phyloP scores from a whole-genome alignment of 2,888 invertebrate genomes.

The Chloroclysta siterata region DNA sequence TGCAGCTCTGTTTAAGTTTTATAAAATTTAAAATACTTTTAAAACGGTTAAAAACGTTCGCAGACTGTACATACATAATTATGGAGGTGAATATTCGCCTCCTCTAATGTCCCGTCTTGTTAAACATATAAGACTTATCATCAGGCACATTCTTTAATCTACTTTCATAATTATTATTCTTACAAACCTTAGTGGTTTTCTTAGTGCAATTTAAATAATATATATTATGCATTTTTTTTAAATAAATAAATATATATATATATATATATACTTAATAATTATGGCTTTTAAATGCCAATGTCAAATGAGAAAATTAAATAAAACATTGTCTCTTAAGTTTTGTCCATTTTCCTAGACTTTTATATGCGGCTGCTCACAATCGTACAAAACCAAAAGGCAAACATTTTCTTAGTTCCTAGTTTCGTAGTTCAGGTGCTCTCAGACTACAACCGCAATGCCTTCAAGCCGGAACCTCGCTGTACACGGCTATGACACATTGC shows the following conservation, averaged over 20 bases:
- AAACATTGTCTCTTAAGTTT: too few relatives aligned
- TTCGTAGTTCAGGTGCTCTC: slow-evolving; percentile 1
- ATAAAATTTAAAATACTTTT: not conserved
- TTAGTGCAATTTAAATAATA: too few relatives aligned
- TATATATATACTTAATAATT: too few relatives aligned
- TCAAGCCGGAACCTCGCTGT: slow-evolving; percentile 20
- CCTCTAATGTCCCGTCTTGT: not conserved
- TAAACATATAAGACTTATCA: not conserved
- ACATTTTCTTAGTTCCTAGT: too few relatives aligned
- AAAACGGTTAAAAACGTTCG: not conserved
- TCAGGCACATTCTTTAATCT: too few relatives aligned
- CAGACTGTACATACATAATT: not conserved
- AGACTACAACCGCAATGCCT: slow-evolving; percentile 14
- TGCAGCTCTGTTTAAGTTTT: not conserved
- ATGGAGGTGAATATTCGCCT: not conserved
- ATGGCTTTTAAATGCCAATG: too few relatives aligned
- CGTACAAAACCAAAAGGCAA: not conserved
- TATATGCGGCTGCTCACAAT: not conserved
- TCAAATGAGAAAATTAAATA: too few relatives aligned
- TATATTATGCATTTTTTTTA: too few relatives aligned
- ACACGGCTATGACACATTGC: slow-evolving; percentile 25
- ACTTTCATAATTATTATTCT: too few relatives aligned
- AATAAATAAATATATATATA: too few relatives aligned
- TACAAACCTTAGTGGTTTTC: too few relatives aligned
- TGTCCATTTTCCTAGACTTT: not conserved